Evolutionary conservation across 2,797 vertebrate species (phyloP).

Genomic region (Poecilia gillii): DNA sequence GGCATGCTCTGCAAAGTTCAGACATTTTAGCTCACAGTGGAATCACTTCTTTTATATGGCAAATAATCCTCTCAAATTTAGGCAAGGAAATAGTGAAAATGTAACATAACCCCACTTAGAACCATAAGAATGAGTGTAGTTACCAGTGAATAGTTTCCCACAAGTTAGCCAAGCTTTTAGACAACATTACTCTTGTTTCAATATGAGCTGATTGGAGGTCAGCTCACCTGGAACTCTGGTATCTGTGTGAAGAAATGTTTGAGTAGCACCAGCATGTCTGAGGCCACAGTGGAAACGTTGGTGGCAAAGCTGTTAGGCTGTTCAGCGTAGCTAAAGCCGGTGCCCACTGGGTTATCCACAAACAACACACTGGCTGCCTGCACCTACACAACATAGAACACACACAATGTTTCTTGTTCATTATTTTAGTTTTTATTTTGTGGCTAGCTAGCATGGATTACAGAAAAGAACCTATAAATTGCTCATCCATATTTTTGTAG

Average conservation of each 20-base stretch:
- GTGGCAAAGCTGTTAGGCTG: conserved; percentile 78
- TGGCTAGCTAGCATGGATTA: neutral
- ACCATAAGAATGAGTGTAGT: neutral
- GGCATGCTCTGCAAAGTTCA: conserved; percentile 82
- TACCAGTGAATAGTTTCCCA: neutral
- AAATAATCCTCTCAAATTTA: neutral
- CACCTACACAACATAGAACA: conserved; percentile 73
- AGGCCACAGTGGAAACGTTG: conserved; percentile 84
- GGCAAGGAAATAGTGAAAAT: neutral
- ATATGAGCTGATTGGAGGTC: no score
- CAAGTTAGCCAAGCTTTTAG: neutral
- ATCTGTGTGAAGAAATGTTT: conserved; percentile 82
- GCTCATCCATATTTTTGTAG: neutral
- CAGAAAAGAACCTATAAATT: neutral
- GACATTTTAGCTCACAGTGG: neutral
- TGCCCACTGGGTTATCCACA: conserved; percentile 96
- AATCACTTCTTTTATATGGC: neutral
- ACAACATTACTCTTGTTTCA: neutral
- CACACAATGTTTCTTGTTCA: neutral
- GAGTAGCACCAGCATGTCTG: conserved; percentile 93
- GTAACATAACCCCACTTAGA: neutral
- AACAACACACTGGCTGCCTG: conserved; percentile 90
- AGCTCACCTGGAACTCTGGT: conserved; percentile 87
- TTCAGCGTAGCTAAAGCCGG: conserved; percentile 92
- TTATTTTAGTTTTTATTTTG: neutral